Base-by-base conservation (phyloP, 2,888 invertebrate genomes). In the Dicranocentrus wangi region DNA sequence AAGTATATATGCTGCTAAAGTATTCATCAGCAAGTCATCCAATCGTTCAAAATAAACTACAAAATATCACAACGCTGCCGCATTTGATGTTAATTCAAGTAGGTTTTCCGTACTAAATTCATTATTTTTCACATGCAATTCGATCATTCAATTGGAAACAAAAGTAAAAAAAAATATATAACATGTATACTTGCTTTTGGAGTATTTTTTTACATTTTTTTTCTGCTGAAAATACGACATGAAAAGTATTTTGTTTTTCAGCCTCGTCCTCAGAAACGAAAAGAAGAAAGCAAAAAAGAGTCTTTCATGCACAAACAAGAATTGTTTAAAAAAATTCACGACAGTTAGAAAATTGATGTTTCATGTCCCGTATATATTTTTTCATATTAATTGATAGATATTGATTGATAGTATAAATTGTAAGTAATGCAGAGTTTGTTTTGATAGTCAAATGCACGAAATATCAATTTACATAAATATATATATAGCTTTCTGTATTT, bases 341-440 rank as follows among this genome's bases (percentile, higher is more conserved):
- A 21, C 55, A 55, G 25, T 55, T 55, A 55, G 55, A 55, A 55
- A 10, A 32, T 55, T 23, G 25, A 55, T 55, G 32, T 60, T 53
- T 55, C 32, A 72, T 55, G 65, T 75, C 65, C 73, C 63, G 47
- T 51, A 61, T 72, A 28, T 47, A 72, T 72, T 60, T 23, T 63
- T 63, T 72, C 15, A n/a, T n/a, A n/a, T n/a, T n/a, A n/a, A n/a
- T n/a, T n/a, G n/a, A n/a, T n/a, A n/a, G n/a, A n/a, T n/a, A n/a
- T n/a, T n/a, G n/a, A n/a, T n/a, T n/a, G n/a, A n/a, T n/a, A n/a
- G n/a, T n/a, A n/a, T n/a, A n/a, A n/a, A n/a, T 63, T 61, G 60
- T 61, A 71, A 71, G 71, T 71, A 51, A 51, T 19, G 51, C n/a
- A 51, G 8, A 42, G 42, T 32, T 10, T 10, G 15, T 21, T 51